A percentile compares a stretch with the other conserved stretches of the same genome.
Evolutionary conservation across 2,888 invertebrate species (phyloP).

Genomic region (Saturnia pavonia): DNA sequence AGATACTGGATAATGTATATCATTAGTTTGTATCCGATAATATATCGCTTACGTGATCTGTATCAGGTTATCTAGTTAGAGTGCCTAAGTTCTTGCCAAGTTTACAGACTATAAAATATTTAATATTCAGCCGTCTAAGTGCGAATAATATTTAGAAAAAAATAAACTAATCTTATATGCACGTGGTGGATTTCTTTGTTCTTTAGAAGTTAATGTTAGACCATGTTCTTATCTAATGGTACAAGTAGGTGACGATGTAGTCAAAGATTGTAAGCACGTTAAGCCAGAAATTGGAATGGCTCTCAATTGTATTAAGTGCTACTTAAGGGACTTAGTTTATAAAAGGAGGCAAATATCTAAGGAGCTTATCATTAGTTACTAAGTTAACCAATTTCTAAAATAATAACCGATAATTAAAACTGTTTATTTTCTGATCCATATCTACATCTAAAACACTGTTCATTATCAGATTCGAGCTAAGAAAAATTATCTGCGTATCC

Average conservation of each 20-base stretch:
- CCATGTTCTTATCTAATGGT: too few relatives aligned
- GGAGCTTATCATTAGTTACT: neutral
- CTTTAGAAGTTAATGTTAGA: neutral
- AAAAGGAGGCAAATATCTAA: too few relatives aligned
- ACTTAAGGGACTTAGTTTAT: neutral
- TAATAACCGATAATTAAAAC: neutral
- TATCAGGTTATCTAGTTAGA: neutral
- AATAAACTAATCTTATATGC: neutral
- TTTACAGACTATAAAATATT: neutral
- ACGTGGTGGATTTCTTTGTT: neutral
- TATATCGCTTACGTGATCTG: constrained; percentile 14
- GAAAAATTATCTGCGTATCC: too few relatives aligned
- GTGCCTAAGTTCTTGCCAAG: neutral
- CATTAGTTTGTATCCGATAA: neutral
- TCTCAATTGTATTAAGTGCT: neutral
- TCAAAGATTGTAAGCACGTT: too few relatives aligned
- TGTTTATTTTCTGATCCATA: neutral
- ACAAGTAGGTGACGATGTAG: too few relatives aligned
- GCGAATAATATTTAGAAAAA: neutral
- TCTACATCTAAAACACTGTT: neutral
- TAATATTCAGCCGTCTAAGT: neutral
- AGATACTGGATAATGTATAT: constrained; percentile 16
- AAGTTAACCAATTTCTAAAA: neutral
- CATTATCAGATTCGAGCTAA: neutral
- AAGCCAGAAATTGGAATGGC: neutral